phyloP scores from a whole-genome alignment of 2,797 vertebrate genomes.

The Gorsachius magnificus region DNA sequence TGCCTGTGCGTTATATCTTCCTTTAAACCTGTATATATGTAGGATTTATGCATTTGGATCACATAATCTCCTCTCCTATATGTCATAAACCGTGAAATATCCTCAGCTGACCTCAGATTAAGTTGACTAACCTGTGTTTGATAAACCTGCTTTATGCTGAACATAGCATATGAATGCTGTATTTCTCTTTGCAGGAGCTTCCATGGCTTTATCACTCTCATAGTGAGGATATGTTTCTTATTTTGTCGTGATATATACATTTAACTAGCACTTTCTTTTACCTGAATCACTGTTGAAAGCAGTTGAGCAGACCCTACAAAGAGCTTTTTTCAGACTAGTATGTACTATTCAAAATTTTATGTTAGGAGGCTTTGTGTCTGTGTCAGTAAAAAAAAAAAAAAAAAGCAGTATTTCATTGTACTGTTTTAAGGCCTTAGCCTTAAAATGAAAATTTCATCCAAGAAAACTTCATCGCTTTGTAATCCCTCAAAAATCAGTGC shows the following conservation, averaged over 20 bases:
- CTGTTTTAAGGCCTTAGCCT: background rate
- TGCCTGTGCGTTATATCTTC: background rate
- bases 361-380: background rate
- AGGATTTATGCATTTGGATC: background rate
- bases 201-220: background rate
- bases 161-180: background rate
- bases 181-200: background rate
- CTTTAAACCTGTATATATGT: background rate
- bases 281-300: background rate
- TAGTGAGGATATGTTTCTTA: background rate
- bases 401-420: background rate
- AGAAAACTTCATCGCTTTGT: background rate
- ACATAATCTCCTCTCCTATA: background rate
- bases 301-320: background rate
- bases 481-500: constrained; percentile 8
- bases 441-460: constrained; percentile 48
- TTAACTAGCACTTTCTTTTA: constrained; percentile 16
- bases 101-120: background rate
- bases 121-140: background rate
- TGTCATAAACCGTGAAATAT: background rate
- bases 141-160: background rate
- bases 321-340: background rate
- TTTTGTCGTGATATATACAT: background rate
- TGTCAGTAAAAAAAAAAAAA: background rate
- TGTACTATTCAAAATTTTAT: background rate